Evolutionary conservation across 2,888 invertebrate species (phyloP), one percentile per base, ranked within the genome.

Genomic region (Catocala nupta): DNA sequence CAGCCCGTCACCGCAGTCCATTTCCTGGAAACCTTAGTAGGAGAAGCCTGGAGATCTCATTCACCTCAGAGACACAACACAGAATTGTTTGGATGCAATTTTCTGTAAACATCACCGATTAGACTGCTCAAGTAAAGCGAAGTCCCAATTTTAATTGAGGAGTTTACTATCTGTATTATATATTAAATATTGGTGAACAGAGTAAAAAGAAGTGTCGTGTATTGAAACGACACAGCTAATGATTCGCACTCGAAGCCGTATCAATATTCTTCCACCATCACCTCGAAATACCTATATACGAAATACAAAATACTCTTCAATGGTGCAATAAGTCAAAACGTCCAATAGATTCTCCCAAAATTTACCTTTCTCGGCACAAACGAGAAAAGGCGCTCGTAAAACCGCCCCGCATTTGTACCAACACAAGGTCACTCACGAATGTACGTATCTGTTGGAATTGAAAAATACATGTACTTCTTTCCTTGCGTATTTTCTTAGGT

Each of bases 301-400:
- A 74, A 72, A 64, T 73, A 79, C 68, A 73, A 74, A 81, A 81
- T 73, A 76, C 80, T 77, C 74, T 79, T 81, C 82, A 82, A 86
- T 82, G 78, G 81, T 81, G 83, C 84, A 84, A 85, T 88, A 88
- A 87, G 84, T 86, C 84, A 88, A 84, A 85, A 88, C 75, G 83
- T 85, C 85, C 84, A 84, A 87, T 86, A 85, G 85, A 83, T 86
- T 85, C 84, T 78, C 78, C 80, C 71, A 81, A 85, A 89, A 87
- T 86, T 84, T 86, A 87, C 88, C 86, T 86, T 86, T 84, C 80
- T 79, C 80, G 73, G 78, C 81, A 81, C 81, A 83, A 85, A 84
- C 82, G 81, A 82, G 84, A 81, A 82, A 84, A 83, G 82, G 80
- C 81, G 82, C 80, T 88, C 88, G 88, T 90, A 90, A 90, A 91